Percentiles rank a stretch among this genome's conserved stretches.
These are phyloP conservation scores for Limnephilus marmoratus DNA, from an alignment of 2,888 invertebrate species.

Conservation along the genomic window DNA sequence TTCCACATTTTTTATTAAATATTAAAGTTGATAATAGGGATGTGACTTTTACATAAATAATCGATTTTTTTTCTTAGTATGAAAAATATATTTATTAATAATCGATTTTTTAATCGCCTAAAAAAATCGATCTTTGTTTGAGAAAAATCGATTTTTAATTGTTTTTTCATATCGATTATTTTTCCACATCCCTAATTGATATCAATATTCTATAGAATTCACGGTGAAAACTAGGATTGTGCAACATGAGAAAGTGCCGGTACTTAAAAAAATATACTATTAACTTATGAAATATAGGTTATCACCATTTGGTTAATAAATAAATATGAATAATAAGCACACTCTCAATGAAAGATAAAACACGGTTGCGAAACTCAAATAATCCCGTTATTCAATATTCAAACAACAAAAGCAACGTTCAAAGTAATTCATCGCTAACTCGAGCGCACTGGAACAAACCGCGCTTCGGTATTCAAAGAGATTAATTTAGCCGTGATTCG, in stretches of 20 bases:
- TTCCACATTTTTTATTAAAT: too few relatives aligned
- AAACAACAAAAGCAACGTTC: background rate
- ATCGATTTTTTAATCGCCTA: too few relatives aligned
- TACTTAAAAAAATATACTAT: background rate
- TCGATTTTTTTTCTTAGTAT: too few relatives aligned
- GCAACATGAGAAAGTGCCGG: background rate
- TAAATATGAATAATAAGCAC: background rate
- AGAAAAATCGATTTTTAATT: too few relatives aligned
- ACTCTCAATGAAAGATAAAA: background rate
- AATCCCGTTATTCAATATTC: background rate
- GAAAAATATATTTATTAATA: too few relatives aligned
- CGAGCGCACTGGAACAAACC: constrained; percentile 40
- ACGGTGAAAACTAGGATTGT: background rate
- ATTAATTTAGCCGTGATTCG: constrained; percentile 31
- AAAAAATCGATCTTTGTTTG: too few relatives aligned
- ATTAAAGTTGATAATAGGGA: too few relatives aligned
- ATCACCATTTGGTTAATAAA: background rate
- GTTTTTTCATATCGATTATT: too few relatives aligned
- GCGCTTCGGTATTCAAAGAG: constrained; percentile 35
- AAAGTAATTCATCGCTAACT: constrained; percentile 15
- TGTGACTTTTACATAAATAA: too few relatives aligned
- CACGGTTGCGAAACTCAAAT: background rate
- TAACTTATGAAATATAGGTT: background rate
- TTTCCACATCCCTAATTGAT: too few relatives aligned
- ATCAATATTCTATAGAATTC: background rate